Evolutionary conservation across 2,113 vertebrate species (phyloP).

Genomic region (Anarhynchus alexandrinus): DNA sequence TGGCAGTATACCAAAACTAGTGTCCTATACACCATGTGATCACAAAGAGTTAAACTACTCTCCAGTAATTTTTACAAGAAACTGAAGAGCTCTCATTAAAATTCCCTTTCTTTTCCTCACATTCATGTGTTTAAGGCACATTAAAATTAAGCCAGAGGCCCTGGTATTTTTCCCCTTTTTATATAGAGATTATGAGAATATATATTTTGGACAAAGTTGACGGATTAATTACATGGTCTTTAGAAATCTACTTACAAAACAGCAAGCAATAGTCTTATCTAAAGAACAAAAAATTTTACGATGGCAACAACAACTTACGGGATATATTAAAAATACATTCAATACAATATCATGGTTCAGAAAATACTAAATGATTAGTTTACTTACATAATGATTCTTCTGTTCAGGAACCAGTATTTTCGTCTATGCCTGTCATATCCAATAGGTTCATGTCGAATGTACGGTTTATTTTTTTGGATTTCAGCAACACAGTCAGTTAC

Average conservation of each 20-base stretch:
- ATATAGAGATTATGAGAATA: not conserved
- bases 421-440: slow-evolving; percentile 94
- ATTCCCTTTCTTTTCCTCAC: not conserved
- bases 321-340: not conserved
- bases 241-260: not conserved
- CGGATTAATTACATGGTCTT: not conserved
- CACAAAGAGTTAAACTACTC: not conserved
- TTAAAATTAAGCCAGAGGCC: not conserved
- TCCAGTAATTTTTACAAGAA: not conserved
- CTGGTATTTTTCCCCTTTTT: not conserved
- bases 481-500: slow-evolving; percentile 95
- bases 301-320: not conserved
- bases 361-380: not conserved
- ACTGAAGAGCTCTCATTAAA: not conserved
- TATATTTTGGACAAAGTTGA: not conserved
- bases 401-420: slow-evolving; percentile 98
- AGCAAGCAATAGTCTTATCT: not conserved
- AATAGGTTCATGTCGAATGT: slow-evolving; percentile 93
- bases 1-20: not conserved
- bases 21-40: not conserved
- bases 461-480: slow-evolving; percentile 93
- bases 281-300: not conserved
- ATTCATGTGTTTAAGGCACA: not conserved
- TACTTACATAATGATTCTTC: slow-evolving; percentile 96
- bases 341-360: fast-evolving